Evolutionary conservation across 2,797 vertebrate genomes (phyloP), one percentile per base, ranked within the genome.

Genomic region (Esox masquinongy): DNA sequence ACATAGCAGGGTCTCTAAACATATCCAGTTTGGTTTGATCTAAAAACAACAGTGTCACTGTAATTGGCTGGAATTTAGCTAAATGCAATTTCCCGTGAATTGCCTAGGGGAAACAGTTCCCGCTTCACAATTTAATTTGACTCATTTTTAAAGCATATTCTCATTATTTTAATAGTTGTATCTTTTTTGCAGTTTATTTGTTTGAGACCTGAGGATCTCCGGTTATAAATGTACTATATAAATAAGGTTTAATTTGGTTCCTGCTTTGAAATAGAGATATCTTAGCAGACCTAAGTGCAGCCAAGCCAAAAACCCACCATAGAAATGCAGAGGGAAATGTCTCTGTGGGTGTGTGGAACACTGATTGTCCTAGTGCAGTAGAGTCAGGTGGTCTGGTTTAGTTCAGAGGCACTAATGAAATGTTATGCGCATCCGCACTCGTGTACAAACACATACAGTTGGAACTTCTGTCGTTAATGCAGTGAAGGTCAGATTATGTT

Each of bases 321-420:
- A 31, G 29, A 31, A 31, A 31, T 1, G 29, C 29, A 31, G 29
- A 31, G 29, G 29, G 29, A 31, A 31, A 31, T 31, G 29, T 3
- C 29, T 3, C 29, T 56, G 19, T 56, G 53, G 53, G 53, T 9
- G n/a, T 56, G 8, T 56, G 53, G 53, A 56, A 56, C 19, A 56
- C 8, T n/a, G n/a, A 56, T 22, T 56, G 53, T 5, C 53, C 53
- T 19, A 56, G 53, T 22, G 9, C n/a, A 56, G 53, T 22, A 8
- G 53, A 8, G 53, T 22, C 53, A 22, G 53, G 53, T 22, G n/a
- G 53, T 56, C 78, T 77, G 71, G 70, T 80, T 78, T 80, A 77
- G 78, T 83, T 74, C 53, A 74, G 77, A 76, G 80, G 75, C 39
- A 43, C 39, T 43, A 43, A 43, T 43, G 39, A 43, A 43, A 43